Conservation (phyloP, 30 jellyfish, hydroid and myxozoan species). For the Turritopsis dohrnii region DNA sequence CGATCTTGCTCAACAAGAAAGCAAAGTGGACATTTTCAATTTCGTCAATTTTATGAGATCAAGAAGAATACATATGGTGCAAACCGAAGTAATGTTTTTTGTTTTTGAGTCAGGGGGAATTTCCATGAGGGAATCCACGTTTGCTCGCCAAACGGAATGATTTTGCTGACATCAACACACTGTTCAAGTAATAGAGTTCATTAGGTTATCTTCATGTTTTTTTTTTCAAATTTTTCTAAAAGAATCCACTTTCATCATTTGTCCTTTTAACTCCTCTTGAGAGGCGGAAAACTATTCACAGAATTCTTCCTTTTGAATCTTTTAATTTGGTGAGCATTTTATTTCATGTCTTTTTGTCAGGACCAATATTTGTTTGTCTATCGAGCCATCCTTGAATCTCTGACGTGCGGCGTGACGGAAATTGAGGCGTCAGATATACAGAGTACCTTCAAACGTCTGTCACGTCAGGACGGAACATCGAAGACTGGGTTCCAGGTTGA, state of each 20-base stretch:
- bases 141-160: background rate
- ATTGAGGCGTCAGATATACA: conserved; percentile 39
- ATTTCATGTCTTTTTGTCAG: conserved; percentile 26
- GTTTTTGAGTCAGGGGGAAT: background rate
- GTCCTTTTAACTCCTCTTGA: no score
- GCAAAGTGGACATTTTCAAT: conserved; percentile 75
- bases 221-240: no score
- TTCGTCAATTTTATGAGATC: conserved; percentile 62
- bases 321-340: background rate
- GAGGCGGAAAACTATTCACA: background rate
- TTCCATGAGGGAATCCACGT: background rate
- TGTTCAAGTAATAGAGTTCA: no score
- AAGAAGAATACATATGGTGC: conserved; percentile 70
- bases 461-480: conserved; percentile 18
- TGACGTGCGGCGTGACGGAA: conserved; percentile 83
- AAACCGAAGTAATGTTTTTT: conserved; percentile 62
- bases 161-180: no score
- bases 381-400: conserved; percentile 57
- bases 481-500: conserved; percentile 61
- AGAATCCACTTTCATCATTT: no score
- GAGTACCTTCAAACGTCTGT: conserved; percentile 26
- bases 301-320: background rate
- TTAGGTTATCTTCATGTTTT: no score
- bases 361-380: conserved; percentile 86
- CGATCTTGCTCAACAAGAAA: conserved; percentile 39